These are phyloP conservation scores for honey bee (Apis mellifera) DNA, from an alignment of 1,140 invertebrate species.

Conservation along the genomic window Amel_HAv3.1 CM009937.2:12166001-12166500, in stretches of 20 bases:
- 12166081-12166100: neutral
- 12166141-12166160: neutral
- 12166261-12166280: neutral
- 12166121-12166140: too few species aligned
- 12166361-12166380: constrained; percentile 65
- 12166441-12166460: constrained; percentile 68
- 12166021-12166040: neutral
- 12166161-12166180: neutral
- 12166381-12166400: constrained; percentile 52
- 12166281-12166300: constrained; percentile 21
- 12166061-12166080: neutral
- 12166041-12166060: neutral
- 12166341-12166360: constrained; percentile 68
- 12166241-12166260: constrained; percentile 3
- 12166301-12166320: constrained; percentile 36
- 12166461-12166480: constrained; percentile 22
- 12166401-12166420: constrained; percentile 55
- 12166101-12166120: too few species aligned
- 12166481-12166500: neutral
- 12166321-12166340: constrained; percentile 65
- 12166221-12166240: constrained; percentile 10
- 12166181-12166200: neutral
- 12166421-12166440: constrained; percentile 71
- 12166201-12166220: neutral
- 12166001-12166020: neutral